Evolutionary conservation across 2,888 invertebrate genomes (phyloP), one percentile per base, ranked within the genome.

Genomic region (Autographa gamma): DNA sequence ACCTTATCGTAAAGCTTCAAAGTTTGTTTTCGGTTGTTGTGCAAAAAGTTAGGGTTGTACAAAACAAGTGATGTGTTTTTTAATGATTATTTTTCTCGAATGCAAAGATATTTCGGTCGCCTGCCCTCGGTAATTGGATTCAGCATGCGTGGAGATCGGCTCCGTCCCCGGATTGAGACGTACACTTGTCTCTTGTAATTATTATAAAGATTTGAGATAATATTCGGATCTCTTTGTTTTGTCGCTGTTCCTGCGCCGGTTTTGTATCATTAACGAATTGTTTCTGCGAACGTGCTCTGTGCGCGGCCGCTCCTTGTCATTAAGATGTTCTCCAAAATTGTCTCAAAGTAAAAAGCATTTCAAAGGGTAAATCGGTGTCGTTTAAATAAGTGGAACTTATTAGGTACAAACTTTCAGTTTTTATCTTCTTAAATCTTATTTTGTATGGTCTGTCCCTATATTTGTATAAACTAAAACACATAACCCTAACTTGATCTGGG

Each of bases 191-290:
- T 84, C 88, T 88, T 90, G 92, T 93, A 93, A 95, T 95, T 94
- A 95, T 94, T 95, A 93, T 93, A 92, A 93, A 93, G 94, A 94
- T 94, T 87, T 83, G 82, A 89, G 94, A 95, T 95, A 93, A 91
- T 85, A 88, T 86, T 86, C 85, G 85, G 74, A 75, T 80, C 87
- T 91, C 89, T 90, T 92, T 90, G 86, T 86, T 85, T 87, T 83
- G 81, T 79, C 82, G 84, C 76, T 71, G 68, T 63, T 61, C 19
- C 61, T 66, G 69, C 52, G 70, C 72, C 68, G 82, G 79, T 81
- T 82, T 83, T 77, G 82, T 84, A 79, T 89, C 89, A 88, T 89
- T 87, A 87, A 78, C 73, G 77, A 79, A 83, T 82, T 83, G 79
- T 84, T 82, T 80, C 76, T 76, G 84, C 69, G 76, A 81, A 79